Conservation (phyloP, 2,113 vertebrate genomes). For the Anthoscopus minutus region DNA sequence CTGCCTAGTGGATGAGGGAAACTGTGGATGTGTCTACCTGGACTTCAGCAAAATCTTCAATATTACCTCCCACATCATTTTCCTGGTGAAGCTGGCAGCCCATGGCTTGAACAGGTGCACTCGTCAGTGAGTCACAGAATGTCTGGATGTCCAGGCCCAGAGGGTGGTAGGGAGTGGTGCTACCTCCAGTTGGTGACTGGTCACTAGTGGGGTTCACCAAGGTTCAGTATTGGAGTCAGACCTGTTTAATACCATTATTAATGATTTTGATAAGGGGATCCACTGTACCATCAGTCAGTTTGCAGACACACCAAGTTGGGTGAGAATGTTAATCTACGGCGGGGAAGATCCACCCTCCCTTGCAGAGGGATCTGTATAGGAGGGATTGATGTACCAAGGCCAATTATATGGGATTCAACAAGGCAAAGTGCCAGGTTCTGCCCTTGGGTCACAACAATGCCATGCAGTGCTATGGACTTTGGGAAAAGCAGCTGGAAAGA, state of each 20-base stretch:
- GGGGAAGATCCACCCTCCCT: background rate
- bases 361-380: background rate
- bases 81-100: background rate
- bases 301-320: background rate
- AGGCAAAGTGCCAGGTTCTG: background rate
- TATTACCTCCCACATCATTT: background rate
- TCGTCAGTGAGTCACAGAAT: background rate
- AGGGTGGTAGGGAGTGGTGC: too few relatives aligned
- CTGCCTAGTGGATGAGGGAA: background rate
- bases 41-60: background rate
- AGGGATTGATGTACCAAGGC: accelerated
- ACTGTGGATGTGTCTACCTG: too few relatives aligned
- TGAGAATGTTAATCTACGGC: accelerated
- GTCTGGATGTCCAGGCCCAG: background rate
- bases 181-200: too few relatives aligned
- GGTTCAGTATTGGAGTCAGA: background rate
- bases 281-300: background rate
- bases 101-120: too few relatives aligned
- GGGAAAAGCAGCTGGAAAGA: background rate
- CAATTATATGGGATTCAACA: background rate
- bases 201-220: background rate
- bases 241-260: background rate
- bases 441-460: background rate
- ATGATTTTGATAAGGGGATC: background rate
- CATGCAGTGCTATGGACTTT: background rate